Evolutionary conservation across 1,140 invertebrate genomes (phyloP), one percentile per base, ranked within the genome.

Genomic region (Ostrea denselamellosa): DNA sequence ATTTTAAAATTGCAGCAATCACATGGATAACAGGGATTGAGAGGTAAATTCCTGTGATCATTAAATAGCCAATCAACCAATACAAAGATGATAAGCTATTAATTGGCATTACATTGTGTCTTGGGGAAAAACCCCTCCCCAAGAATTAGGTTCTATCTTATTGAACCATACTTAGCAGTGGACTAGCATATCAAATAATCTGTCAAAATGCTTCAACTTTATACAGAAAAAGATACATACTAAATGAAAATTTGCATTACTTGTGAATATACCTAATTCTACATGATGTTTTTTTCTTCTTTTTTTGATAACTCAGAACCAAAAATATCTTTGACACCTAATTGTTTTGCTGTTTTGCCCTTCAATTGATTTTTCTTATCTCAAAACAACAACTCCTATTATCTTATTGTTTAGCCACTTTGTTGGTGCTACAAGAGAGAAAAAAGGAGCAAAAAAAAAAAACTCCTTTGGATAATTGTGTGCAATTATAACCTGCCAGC

Each of bases 281-380:
- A 25, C 22, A 71, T 17, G 8, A 22, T 71, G 68, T 71, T 71
- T 71, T 71, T 71, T 25, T 34, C 25, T 19, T 5, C 34, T 5
- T 44, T n/a, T 44, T 44, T 44, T 19, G 58, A 62, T 9, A 14
- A 71, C 9, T 28, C 58, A 7, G 14, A 25, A 34, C 68, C 68
- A 10, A 71, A 71, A 71, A 71, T 71, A 71, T 71, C 68, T 71
- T 12, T 71, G 68, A 71, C 68, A 71, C 28, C 68, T 71, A 10
- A 71, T 71, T 25, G 28, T 25, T 71, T 71, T 71, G 22, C 68
- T 28, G 28, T 71, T 71, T 25, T 34, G 22, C 7, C 68, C 14
- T 34, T 25, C 28, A 71, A 71, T 71, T 71, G 68, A 71, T 71
- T 71, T 28, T 71, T 25, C 68, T 28, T 71, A 71, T 71, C 68